phyloP scores from a whole-genome alignment of 2,888 invertebrate genomes.

The Prenolepis imparis region DNA sequence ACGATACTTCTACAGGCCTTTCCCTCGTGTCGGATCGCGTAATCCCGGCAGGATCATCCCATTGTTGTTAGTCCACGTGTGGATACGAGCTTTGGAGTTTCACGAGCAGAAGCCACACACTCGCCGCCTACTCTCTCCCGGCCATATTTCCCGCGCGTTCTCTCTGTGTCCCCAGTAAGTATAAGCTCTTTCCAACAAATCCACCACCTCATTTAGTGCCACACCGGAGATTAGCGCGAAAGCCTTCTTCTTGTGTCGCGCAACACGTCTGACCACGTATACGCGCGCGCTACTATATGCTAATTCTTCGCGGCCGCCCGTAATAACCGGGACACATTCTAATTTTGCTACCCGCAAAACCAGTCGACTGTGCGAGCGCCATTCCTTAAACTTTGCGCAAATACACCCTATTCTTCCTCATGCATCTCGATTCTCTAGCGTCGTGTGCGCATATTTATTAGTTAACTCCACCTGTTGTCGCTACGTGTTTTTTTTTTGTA shows the following conservation, averaged over 20 bases:
- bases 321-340: conserved; percentile 74
- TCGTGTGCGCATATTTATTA: not conserved
- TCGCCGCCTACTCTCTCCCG: conserved; percentile 64
- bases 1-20: conserved; percentile 63
- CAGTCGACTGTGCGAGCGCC: conserved; percentile 53
- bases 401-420: not conserved
- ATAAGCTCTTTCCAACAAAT: conserved; percentile 86
- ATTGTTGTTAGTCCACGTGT: conserved; percentile 83
- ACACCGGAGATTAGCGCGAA: conserved; percentile 82
- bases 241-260: conserved; percentile 83
- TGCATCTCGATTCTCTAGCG: not conserved
- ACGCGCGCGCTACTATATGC: conserved; percentile 74
- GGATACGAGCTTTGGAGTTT: conserved; percentile 83
- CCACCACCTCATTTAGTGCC: conserved; percentile 86
- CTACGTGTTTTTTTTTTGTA: not conserved
- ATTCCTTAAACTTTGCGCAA: conserved; percentile 37
- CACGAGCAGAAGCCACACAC: conserved; percentile 75
- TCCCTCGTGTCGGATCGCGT: conserved; percentile 76
- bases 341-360: conserved; percentile 59
- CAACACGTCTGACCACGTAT: conserved; percentile 84
- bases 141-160: conserved; percentile 61
- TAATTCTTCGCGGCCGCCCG: conserved; percentile 78
- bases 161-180: conserved; percentile 74
- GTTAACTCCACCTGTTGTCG: not conserved
- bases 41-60: conserved; percentile 82